These are phyloP conservation scores for Gymnothorax reevesii DNA, from an alignment of 2,797 vertebrate genomes.

Conservation along the genomic window DNA sequence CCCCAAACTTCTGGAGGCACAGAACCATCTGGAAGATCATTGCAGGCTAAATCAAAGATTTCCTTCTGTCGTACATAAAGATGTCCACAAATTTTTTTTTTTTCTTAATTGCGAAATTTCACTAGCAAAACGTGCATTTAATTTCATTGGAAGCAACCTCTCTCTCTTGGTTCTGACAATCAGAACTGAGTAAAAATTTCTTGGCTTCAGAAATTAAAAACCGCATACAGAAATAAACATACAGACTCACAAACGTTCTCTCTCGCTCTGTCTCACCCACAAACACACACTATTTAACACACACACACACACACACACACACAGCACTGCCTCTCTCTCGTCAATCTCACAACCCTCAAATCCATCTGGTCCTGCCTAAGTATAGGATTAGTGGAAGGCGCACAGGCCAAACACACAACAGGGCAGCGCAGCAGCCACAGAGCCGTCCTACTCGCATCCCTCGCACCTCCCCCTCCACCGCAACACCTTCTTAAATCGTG, in stretches of 20 bases:
- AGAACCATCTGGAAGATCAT: too few species aligned
- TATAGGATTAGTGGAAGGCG: conserved; percentile 63
- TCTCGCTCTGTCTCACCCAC: neutral
- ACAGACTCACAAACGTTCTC: conserved; percentile 46
- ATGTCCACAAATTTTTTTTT: too few species aligned
- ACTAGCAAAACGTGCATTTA: neutral
- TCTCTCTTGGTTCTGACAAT: neutral
- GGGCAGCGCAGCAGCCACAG: conserved; percentile 52
- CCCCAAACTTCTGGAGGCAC: too few species aligned
- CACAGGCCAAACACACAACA: conserved; percentile 5
- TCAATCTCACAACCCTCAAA: conserved; percentile 69
- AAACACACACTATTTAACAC: neutral
- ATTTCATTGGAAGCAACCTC: neutral
- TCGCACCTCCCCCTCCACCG: conserved; percentile 27
- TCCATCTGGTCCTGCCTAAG: conserved; percentile 65
- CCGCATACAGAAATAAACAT: conserved; percentile 12
- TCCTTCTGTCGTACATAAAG: too few species aligned
- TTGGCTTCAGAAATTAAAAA: conserved; percentile 5
- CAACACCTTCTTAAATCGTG: conserved; percentile 27
- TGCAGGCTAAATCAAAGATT: too few species aligned
- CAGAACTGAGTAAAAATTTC: neutral
- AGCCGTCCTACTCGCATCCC: conserved; percentile 32
- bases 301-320: conserved; percentile 49
- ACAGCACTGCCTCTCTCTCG: conserved; percentile 64
- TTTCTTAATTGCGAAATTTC: too few species aligned